These are phyloP conservation scores for Peribatodes rhomboidaria DNA, from an alignment of 2,888 invertebrate species.

Conservation along the genomic window DNA sequence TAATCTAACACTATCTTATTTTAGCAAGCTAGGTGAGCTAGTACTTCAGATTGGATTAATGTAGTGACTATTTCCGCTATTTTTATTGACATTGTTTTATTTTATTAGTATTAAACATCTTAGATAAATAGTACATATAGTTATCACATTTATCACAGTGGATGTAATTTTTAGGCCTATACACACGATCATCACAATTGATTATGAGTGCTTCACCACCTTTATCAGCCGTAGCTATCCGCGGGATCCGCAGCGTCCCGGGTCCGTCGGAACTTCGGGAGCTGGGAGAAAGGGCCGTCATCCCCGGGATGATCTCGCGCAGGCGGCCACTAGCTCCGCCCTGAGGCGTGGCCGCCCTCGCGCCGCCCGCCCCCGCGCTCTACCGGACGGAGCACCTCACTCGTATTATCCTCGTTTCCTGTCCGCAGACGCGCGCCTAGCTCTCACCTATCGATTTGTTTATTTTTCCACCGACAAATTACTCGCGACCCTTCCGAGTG, in stretches of 20 bases:
- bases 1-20: too few relatives aligned
- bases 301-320: conserved; percentile 55
- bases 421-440: conserved; percentile 83
- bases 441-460: conserved; percentile 82
- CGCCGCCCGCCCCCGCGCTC: conserved; percentile 49
- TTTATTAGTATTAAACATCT: too few relatives aligned
- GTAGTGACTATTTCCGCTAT: too few relatives aligned
- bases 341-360: conserved; percentile 59
- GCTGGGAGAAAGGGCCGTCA: conserved; percentile 25
- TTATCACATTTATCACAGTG: too few relatives aligned
- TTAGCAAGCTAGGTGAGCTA: too few relatives aligned
- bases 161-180: too few relatives aligned
- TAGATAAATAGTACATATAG: too few relatives aligned
- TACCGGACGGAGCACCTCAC: conserved; percentile 74
- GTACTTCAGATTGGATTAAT: too few relatives aligned
- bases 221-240: too few relatives aligned
- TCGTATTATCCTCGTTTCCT: conserved; percentile 83
- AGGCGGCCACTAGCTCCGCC: conserved; percentile 61
- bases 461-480: conserved; percentile 79
- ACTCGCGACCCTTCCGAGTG: conserved; percentile 69
- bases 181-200: neutral
- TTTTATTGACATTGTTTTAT: too few relatives aligned
- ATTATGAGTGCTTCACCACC: neutral
- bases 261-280: neutral
- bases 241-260: neutral